Evolutionary conservation across 1,140 invertebrate species (phyloP), one percentile per base, ranked within the genome.

Genomic region (Drosophila erecta): DNA sequence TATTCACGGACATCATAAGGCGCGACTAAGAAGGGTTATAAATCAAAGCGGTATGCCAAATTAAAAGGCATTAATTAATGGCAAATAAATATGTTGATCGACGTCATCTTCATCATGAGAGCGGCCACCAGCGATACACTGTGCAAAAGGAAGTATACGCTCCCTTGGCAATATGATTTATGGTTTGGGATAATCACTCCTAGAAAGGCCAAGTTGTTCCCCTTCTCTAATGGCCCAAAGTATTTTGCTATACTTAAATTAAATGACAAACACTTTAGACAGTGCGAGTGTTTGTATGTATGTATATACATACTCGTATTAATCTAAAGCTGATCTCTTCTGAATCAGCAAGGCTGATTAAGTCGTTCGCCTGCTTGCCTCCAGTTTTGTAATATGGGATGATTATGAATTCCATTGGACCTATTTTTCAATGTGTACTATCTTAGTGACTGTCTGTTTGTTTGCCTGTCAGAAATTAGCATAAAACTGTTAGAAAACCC

Each of bases 401-500:
- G 15, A 12, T 38, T 24, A 24, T 24, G 24, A 43, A 33, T 33
- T 44, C 47, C 47, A 3, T 38, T 33, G 33, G 44, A 11, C 0
- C 4, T 37, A 17, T 56, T 66, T 49, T 10, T 58, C 24, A 4
- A 24, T 20, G 50, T 62, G 60, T 65, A 65, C 27, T 12, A 43
- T 43, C 46, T 67, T 64, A 44, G 64, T 67, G 59, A 60, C 59
- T 41, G 44, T 67, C 27, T 65, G 62, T 72, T 67, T 65, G 62
- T 72, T 67, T 73, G 58, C 44, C 46, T 51, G 53, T 44, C 47
- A 69, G 22, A 79, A 84, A 86, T 86, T 87, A 86, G 79, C 83
- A 86, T 87, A 86, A 76, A 86, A 86, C 65, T 87, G 83, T 83
- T 81, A 87, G 83, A 79, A 79, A 78, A 46, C 41, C 17, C 49